phyloP scores from a whole-genome alignment of 1,140 invertebrate genomes.

The Globodera ellingtonae region DNA sequence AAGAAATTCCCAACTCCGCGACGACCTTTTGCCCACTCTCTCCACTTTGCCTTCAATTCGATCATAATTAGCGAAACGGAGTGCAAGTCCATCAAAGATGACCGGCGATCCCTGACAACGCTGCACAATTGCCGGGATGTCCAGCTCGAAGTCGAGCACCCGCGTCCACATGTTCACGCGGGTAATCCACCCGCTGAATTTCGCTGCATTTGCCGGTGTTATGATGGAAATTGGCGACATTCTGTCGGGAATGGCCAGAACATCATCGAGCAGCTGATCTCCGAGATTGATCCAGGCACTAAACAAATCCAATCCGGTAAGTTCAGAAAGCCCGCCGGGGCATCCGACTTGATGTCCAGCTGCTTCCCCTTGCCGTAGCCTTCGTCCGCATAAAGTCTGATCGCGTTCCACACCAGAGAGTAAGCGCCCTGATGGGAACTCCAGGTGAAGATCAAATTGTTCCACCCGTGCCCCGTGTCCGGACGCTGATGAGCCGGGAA shows the following conservation, averaged over 20 bases:
- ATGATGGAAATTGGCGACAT: background rate
- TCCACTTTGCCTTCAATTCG: constrained; percentile 67
- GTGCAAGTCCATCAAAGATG: constrained; percentile 76
- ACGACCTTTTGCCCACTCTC: constrained; percentile 51
- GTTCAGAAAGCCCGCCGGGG: constrained; percentile 45
- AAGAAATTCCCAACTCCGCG: background rate
- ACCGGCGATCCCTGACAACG: constrained; percentile 72
- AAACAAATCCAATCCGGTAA: constrained; percentile 16
- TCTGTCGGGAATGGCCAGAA: constrained; percentile 1
- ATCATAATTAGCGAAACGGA: constrained; percentile 91
- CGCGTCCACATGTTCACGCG: constrained; percentile 92
- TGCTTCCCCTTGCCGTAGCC: constrained; percentile 69
- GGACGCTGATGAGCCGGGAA: constrained; percentile 77
- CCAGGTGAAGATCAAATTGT: constrained; percentile 91
- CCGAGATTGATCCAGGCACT: constrained; percentile 90
- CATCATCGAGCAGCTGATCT: constrained; percentile 67
- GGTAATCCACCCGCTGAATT: constrained; percentile 88
- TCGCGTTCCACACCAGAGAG: constrained; percentile 62
- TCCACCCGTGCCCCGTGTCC: constrained; percentile 93
- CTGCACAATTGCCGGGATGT: constrained; percentile 76
- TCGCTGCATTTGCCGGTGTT: background rate
- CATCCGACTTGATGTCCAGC: constrained; percentile 81
- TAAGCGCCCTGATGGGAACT: constrained; percentile 75
- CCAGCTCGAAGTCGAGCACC: constrained; percentile 83
- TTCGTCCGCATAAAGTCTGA: constrained; percentile 56